phyloP scores from a whole-genome alignment of 2,113 vertebrate genomes.

The Peromyscus polionotus region DNA sequence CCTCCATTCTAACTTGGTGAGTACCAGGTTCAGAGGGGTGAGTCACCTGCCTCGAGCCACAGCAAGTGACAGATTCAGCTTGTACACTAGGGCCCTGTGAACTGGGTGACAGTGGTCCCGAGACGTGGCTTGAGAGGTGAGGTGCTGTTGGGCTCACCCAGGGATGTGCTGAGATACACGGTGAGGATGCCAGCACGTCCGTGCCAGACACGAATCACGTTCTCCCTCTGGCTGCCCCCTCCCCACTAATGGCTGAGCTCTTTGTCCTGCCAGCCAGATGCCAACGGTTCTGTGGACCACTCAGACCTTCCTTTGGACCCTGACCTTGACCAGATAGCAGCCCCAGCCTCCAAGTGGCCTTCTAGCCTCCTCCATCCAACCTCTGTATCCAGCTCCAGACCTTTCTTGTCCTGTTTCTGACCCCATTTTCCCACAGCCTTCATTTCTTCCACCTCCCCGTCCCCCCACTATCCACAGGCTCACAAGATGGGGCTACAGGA shows the following conservation, averaged over 20 bases:
- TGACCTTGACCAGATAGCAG: background rate
- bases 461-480: background rate
- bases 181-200: background rate
- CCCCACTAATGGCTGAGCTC: background rate
- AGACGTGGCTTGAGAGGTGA: background rate
- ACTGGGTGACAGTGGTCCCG: background rate
- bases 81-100: rapidly evolving
- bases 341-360: background rate
- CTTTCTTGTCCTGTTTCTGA: background rate
- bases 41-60: background rate
- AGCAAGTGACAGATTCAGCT: background rate
- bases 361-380: background rate
- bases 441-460: background rate
- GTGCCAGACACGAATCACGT: background rate
- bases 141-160: background rate
- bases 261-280: background rate
- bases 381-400: background rate
- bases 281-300: background rate
- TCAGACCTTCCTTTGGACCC: background rate
- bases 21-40: background rate
- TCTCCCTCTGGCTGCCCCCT: background rate
- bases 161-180: background rate
- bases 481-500: background rate
- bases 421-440: background rate
- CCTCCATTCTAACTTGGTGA: background rate